These are phyloP conservation scores for Rhyacophila evoluta DNA, from an alignment of 2,888 invertebrate species.

Conservation along the genomic window DNA sequence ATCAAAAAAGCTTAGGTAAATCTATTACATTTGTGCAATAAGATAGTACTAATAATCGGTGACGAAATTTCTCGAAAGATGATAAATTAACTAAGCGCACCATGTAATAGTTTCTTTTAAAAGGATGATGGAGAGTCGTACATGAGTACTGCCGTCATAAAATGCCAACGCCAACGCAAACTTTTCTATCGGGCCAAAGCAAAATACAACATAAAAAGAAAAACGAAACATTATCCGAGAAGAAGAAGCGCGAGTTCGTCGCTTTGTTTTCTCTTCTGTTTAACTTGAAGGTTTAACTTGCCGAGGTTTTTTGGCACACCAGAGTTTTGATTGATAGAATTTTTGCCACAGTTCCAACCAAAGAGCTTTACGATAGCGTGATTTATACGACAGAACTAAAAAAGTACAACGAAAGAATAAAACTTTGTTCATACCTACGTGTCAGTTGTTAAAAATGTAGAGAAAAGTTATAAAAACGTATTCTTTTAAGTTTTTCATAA, in stretches of 20 bases:
- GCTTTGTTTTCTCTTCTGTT: neutral
- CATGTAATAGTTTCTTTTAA: neutral
- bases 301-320: neutral
- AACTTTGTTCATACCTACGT: too few species aligned
- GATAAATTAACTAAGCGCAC: neutral
- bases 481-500: too few species aligned
- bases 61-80: too few species aligned
- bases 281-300: neutral
- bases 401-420: neutral
- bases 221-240: neutral
- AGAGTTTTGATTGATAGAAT: constrained; percentile 8
- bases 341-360: neutral
- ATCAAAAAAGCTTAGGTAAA: too few species aligned
- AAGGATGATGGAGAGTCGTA: neutral
- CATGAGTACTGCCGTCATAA: neutral
- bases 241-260: neutral
- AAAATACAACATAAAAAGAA: constrained; percentile 3
- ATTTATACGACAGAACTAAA: neutral
- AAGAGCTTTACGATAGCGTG: neutral
- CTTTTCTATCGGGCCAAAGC: constrained; percentile 8
- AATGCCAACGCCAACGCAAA: neutral
- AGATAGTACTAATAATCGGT: too few species aligned
- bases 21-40: too few species aligned
- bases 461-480: too few species aligned
- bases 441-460: too few species aligned